A percentile compares a stretch with the other conserved stretches of the same genome.
Evolutionary conservation across 2,113 vertebrate species (phyloP).

Genomic region (Hipposideros armiger): DNA sequence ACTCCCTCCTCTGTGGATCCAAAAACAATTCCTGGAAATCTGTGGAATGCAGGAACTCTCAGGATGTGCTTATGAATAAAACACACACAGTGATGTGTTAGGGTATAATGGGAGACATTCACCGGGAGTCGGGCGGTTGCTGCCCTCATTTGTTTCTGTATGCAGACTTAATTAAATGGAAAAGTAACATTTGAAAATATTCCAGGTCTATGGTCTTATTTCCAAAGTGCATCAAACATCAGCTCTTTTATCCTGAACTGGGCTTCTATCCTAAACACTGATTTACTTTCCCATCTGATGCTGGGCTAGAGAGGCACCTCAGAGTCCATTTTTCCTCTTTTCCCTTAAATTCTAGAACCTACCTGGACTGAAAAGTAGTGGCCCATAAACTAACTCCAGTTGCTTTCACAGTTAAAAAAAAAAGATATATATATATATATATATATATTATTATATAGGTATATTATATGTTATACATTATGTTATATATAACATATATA

Average conservation of each 20-base stretch:
- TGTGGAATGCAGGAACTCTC: background rate
- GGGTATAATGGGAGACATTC: background rate
- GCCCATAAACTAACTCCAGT: background rate
- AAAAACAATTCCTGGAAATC: background rate
- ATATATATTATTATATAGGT: no score
- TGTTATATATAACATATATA: no score
- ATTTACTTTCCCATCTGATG: background rate
- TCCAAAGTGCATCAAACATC: background rate
- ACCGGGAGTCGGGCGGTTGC: background rate
- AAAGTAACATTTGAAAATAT: conserved; percentile 8
- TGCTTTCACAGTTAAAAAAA: background rate
- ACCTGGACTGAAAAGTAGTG: background rate
- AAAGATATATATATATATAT: no score
- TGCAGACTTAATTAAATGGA: background rate
- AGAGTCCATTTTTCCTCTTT: background rate
- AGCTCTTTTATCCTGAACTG: background rate
- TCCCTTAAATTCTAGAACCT: background rate
- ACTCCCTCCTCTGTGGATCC: background rate
- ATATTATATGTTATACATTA: no score
- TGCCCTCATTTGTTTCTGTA: background rate
- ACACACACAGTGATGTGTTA: background rate
- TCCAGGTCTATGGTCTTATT: background rate
- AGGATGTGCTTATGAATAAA: background rate
- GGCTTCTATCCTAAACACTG: background rate
- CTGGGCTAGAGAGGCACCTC: background rate